phyloP scores from a whole-genome alignment of 2,797 vertebrate species.

The Acanthornis magna region DNA sequence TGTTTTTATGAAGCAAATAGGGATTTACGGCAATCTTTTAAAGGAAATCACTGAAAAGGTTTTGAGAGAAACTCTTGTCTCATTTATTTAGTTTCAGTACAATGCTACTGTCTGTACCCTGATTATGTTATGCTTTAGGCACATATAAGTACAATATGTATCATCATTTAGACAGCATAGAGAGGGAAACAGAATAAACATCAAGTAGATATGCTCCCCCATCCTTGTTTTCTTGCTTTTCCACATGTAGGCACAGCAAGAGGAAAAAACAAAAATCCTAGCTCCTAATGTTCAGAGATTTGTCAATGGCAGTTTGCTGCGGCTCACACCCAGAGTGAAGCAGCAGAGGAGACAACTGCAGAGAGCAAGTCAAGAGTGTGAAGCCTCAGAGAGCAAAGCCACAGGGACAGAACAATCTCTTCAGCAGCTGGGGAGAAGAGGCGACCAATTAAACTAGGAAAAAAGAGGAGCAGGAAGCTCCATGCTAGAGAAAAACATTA shows the following conservation, averaged over 20 bases:
- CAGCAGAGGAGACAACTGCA: conserved; percentile 1
- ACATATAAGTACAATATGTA: not conserved
- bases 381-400: not conserved
- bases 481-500: not conserved
- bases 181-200: not conserved
- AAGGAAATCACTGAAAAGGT: not conserved
- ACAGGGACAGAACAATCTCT: not conserved
- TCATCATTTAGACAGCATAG: conserved; percentile 11
- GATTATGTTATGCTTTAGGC: not conserved
- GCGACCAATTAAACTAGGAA: not conserved
- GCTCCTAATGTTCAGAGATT: not conserved
- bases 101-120: not conserved
- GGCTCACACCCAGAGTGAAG: not conserved
- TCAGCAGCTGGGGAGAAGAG: not conserved
- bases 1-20: conserved; percentile 14
- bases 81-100: not conserved
- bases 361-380: not conserved
- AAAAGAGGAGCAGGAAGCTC: not conserved
- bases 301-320: not conserved
- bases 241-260: not conserved
- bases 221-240: conserved; percentile 11
- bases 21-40: conserved; percentile 17
- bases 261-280: not conserved
- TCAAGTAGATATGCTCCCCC: not conserved
- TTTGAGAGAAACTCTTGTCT: conserved; percentile 11